Percentiles rank a stretch among this genome's conserved stretches.
These are phyloP conservation scores for Bursaphelenchus okinawaensis DNA, from an alignment of 2,888 invertebrate genomes.

Conservation along the genomic window DNA sequence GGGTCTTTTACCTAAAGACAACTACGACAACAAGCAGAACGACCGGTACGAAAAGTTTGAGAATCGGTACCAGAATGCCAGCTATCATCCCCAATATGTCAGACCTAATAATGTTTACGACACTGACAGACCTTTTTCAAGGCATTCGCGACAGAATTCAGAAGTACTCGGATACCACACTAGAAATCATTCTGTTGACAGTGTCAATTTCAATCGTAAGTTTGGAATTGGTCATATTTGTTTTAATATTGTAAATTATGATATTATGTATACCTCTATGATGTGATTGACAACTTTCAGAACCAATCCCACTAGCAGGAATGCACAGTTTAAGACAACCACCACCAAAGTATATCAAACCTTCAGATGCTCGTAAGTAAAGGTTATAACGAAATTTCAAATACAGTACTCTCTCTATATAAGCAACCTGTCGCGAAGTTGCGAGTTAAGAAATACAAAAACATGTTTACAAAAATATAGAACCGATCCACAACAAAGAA, in stretches of 20 bases:
- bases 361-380: not conserved
- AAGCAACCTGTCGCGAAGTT: not conserved
- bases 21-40: constrained; percentile 1
- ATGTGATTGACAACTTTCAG: not conserved
- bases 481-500: too few relatives aligned
- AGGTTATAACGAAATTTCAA: not conserved
- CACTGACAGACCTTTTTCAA: not conserved
- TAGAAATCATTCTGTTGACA: not conserved
- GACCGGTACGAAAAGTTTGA: not conserved
- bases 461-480: too few relatives aligned
- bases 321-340: not conserved
- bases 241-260: too few relatives aligned
- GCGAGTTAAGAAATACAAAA: too few relatives aligned
- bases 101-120: not conserved
- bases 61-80: not conserved
- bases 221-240: not conserved
- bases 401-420: not conserved
- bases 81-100: not conserved
- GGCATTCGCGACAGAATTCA: not conserved
- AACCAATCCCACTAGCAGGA: not conserved
- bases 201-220: not conserved
- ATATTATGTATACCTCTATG: too few relatives aligned
- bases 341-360: constrained; percentile 9
- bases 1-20: constrained; percentile 9
- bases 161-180: not conserved